Evolutionary conservation across 2,113 vertebrate genomes (phyloP).

Genomic region (Rhodinocichla rosea): DNA sequence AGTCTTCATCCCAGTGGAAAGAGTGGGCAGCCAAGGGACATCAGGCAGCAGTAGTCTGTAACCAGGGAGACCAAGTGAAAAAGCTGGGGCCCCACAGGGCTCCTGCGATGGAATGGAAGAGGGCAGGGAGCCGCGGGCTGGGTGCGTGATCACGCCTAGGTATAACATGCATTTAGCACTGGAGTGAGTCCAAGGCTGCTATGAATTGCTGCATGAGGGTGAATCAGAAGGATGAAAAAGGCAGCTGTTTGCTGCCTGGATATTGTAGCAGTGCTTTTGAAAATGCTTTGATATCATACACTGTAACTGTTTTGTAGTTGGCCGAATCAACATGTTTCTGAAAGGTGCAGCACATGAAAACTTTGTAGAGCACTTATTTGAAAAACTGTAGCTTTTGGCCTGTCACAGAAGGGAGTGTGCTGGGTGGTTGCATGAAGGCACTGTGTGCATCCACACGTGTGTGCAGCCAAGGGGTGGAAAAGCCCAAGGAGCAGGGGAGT

Average conservation of each 20-base stretch:
- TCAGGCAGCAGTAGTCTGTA: not conserved
- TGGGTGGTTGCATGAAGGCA: not conserved
- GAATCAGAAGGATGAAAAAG: not conserved
- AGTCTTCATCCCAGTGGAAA: accelerated
- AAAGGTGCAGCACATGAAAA: not conserved
- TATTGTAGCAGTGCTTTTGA: not conserved
- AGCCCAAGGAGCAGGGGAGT: too few relatives aligned
- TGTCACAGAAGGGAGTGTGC: accelerated
- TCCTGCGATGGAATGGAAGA: accelerated
- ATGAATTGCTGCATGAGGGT: not conserved
- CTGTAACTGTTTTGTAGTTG: not conserved
- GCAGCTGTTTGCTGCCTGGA: not conserved
- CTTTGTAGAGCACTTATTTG: not conserved
- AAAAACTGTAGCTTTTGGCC: not conserved
- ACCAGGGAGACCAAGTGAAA: not conserved
- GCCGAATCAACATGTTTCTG: not conserved
- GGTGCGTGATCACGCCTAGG: accelerated
- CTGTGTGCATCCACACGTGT: accelerated
- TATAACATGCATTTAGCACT: not conserved
- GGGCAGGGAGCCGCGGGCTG: not conserved
- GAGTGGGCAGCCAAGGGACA: not conserved
- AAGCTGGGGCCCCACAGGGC: accelerated
- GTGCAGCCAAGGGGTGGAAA: not conserved
- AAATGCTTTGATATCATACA: not conserved
- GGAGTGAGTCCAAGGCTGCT: not conserved